These are phyloP conservation scores for Dendroctonus valens DNA, from an alignment of 1,140 invertebrate genomes.

Conservation along the genomic window DNA sequence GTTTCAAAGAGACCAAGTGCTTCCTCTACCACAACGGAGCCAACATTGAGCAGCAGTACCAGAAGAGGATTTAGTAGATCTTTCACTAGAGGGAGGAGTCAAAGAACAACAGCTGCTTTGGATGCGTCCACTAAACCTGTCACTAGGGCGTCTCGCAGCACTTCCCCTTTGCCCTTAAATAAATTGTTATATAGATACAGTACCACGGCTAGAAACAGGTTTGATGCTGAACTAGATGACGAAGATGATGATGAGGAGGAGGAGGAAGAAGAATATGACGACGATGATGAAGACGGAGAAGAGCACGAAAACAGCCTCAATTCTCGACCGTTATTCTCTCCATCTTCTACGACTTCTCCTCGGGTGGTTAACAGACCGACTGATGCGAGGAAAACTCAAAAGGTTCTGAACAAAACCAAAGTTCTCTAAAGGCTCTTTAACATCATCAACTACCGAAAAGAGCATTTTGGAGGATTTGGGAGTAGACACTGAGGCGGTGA, in stretches of 20 bases:
- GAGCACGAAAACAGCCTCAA: too few relatives aligned
- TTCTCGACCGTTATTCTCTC: not conserved
- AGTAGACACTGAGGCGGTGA: conserved; percentile 39
- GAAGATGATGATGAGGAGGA: not conserved
- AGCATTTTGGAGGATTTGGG: conserved; percentile 13
- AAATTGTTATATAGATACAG: conserved; percentile 33
- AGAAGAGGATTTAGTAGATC: conserved; percentile 12
- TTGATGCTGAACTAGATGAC: conserved; percentile 5
- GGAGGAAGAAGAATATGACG: too few relatives aligned
- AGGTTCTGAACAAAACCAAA: conserved; percentile 26
- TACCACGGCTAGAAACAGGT: conserved; percentile 22
- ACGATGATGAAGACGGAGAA: too few relatives aligned
- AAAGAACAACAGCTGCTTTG: not conserved
- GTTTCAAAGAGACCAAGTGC: too few relatives aligned
- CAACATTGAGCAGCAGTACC: not conserved
- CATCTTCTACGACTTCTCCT: conserved; percentile 1
- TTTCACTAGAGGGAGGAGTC: not conserved
- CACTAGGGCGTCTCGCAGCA: not conserved
- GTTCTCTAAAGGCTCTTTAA: conserved; percentile 8
- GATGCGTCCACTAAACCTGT: not conserved
- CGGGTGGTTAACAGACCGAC: conserved; percentile 3
- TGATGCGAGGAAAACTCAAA: conserved; percentile 11
- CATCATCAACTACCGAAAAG: conserved; percentile 12
- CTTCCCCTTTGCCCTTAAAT: conserved; percentile 23
- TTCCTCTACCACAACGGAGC: not conserved